Evolutionary conservation across 2,797 vertebrate genomes (phyloP), one percentile per base, ranked within the genome.

Genomic region (Cottoperca gobio): DNA sequence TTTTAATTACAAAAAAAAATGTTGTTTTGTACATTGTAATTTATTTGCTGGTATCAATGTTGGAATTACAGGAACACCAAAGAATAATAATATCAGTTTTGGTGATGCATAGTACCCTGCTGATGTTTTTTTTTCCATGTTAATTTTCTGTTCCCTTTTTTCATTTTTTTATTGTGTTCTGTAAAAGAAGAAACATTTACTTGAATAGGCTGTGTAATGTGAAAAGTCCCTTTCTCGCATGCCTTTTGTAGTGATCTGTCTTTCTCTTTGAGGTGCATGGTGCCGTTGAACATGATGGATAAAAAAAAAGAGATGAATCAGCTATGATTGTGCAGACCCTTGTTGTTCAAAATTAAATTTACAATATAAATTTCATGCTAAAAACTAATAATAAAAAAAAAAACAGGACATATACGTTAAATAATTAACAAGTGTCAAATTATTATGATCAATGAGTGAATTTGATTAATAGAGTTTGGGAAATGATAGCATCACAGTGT

Each of bases 11-110:
- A 53, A 57, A 72, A 65, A 90, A 94, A 95, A 91, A 94, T 95
- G 93, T 96, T 94, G 94, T 98, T 98, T 97, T 97, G 96, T 98
- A 98, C 95, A 96, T 95, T 95, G 95, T 99, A 97, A 99, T 98
- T 99, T 99, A 98, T 99, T 99, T 97, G 95, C 94, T 95, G 95
- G 93, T 94, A 95, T 94, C 93, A 93, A 92, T 93, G 90, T 83
- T 90, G 95, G 91, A 96, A 95, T 96, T 96, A 96, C 95, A 96
- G 95, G 97, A 94, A 97, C 97, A 97, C 97, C 97, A 99, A 99
- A 99, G 97, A 98, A 95, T 94, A 96, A 91, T 95, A 94, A 94
- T 95, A 94, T 95, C 95, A 94, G 94, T 97, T 97, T 96, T 96
- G 96, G 96, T 97, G 95, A 96, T 93, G 94, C 93, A 88, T 96